Evolutionary conservation across 2,113 vertebrate genomes (phyloP).

Genomic region (Melanerpes aurifrons): DNA sequence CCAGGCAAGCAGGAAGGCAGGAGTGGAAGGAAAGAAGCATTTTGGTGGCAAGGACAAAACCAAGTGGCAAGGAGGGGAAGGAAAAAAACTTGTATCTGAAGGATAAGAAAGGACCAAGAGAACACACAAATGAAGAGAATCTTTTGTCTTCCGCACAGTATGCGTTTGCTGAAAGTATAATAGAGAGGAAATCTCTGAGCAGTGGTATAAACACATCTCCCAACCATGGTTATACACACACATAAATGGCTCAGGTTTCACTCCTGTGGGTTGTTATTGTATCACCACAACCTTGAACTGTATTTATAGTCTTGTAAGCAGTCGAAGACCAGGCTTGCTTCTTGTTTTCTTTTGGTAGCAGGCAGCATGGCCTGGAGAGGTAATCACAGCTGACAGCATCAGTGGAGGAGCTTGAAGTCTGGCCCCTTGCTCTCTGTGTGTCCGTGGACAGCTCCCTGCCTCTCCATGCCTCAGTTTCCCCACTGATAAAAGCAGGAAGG

Average conservation of each 20-base stretch:
- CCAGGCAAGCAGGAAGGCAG: background rate
- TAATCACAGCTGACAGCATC: background rate
- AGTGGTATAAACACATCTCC: constrained; percentile 26
- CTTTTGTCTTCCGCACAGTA: background rate
- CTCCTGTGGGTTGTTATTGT: constrained; percentile 50
- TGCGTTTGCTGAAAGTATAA: background rate
- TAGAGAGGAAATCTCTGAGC: constrained; percentile 34
- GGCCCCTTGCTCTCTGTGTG: background rate
- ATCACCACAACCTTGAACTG: constrained; percentile 36
- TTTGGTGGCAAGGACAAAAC: background rate
- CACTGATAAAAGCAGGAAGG: background rate
- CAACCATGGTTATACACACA: constrained; percentile 13
- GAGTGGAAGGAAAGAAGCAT: background rate
- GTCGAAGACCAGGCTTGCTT: background rate
- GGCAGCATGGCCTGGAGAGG: background rate
- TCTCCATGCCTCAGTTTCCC: background rate
- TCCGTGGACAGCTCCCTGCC: background rate
- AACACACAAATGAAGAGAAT: background rate
- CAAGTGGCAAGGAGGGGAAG: background rate
- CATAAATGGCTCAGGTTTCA: constrained; percentile 59
- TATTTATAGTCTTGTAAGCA: constrained; percentile 56
- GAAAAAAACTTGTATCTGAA: background rate
- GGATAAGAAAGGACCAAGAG: background rate
- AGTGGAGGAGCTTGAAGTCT: background rate
- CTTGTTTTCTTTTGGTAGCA: constrained; percentile 23